Evolutionary conservation across 1,140 invertebrate species (phyloP).

Genomic region (Ceratina calcarata): DNA sequence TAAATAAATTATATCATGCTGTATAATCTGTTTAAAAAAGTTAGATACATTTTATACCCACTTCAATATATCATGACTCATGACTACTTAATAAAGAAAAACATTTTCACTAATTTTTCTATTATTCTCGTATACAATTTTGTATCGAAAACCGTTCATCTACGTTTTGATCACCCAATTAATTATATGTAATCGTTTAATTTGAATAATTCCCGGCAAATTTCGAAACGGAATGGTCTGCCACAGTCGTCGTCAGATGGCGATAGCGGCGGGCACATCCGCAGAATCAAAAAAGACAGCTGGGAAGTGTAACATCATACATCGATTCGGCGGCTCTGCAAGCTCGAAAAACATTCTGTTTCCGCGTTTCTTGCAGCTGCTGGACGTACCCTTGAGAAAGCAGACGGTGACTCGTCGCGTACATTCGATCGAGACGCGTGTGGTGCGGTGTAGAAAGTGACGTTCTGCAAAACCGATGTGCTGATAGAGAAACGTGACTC

Average conservation of each 20-base stretch:
- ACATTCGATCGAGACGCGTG: conserved; percentile 36
- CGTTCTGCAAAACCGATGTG: conserved; percentile 38
- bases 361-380: conserved; percentile 43
- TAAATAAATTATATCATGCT: conserved; percentile 59
- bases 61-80: too few relatives aligned
- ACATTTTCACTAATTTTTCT: too few relatives aligned
- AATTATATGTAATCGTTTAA: background rate
- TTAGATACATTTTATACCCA: too few relatives aligned
- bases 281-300: conserved; percentile 78
- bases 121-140: too few relatives aligned
- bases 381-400: conserved; percentile 15
- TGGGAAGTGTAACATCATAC: conserved; percentile 74
- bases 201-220: conserved; percentile 24
- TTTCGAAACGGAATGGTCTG: background rate
- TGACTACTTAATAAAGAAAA: too few relatives aligned
- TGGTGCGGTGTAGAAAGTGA: conserved; percentile 54
- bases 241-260: conserved; percentile 55
- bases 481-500: conserved; percentile 59
- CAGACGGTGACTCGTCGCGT: conserved; percentile 18
- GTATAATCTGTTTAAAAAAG: background rate
- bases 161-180: too few relatives aligned
- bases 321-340: conserved; percentile 73
- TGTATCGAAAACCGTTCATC: too few relatives aligned
- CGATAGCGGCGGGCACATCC: conserved; percentile 60
- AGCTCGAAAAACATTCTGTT: conserved; percentile 63